Evolutionary conservation across 2,888 invertebrate species (phyloP).

Genomic region (Crematogaster levior): DNA sequence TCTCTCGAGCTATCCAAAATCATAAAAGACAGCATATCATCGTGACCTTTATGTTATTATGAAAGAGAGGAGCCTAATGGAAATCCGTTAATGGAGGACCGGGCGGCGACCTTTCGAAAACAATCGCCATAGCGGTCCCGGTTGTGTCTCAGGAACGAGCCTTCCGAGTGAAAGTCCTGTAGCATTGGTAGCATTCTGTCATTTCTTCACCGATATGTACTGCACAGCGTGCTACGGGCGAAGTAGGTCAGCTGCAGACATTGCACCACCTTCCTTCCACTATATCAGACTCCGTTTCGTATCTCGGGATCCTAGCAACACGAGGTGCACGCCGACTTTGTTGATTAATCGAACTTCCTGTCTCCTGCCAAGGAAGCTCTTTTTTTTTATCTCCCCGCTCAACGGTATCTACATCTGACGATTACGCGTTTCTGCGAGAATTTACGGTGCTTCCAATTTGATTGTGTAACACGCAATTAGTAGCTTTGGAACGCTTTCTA

Average conservation of each 20-base stretch:
- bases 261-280: slow-evolving; percentile 78
- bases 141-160: slow-evolving; percentile 74
- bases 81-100: slow-evolving; percentile 77
- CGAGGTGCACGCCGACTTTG: slow-evolving; percentile 42
- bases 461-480: slow-evolving; percentile 40
- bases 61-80: slow-evolving; percentile 75
- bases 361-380: slow-evolving; percentile 14
- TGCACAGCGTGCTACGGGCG: slow-evolving; percentile 52
- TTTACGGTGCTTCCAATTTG: slow-evolving; percentile 28
- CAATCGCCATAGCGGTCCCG: slow-evolving; percentile 75
- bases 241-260: slow-evolving; percentile 80
- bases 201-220: slow-evolving; percentile 80
- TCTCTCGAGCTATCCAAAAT: slow-evolving; percentile 61
- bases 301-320: slow-evolving; percentile 51
- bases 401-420: background rate
- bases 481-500: slow-evolving; percentile 44
- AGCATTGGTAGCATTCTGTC: slow-evolving; percentile 81
- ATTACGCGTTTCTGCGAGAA: slow-evolving; percentile 27
- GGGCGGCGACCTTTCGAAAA: slow-evolving; percentile 80
- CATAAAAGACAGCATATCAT: slow-evolving; percentile 30
- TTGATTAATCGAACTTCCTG: slow-evolving; percentile 56
- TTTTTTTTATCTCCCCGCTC: background rate
- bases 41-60: slow-evolving; percentile 67
- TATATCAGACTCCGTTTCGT: slow-evolving; percentile 67
- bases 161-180: slow-evolving; percentile 81